phyloP scores from a whole-genome alignment of 2,797 vertebrate species.

The Salarias fasciatus region DNA sequence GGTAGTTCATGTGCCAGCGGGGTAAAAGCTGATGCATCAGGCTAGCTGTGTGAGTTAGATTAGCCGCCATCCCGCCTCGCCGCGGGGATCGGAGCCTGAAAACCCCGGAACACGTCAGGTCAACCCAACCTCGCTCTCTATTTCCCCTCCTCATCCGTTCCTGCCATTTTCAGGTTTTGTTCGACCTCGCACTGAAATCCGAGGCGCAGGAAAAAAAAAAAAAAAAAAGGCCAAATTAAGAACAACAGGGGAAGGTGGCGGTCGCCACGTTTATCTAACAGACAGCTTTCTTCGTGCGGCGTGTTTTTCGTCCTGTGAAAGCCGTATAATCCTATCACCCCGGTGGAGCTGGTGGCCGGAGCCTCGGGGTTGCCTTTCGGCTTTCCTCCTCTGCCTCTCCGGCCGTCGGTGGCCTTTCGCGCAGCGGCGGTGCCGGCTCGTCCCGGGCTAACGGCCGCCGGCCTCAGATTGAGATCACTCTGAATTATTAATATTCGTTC shows the following conservation, averaged over 20 bases:
- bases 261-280: too few relatives aligned
- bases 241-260: slow-evolving; percentile 1
- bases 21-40: slow-evolving; percentile 51
- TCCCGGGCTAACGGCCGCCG: slow-evolving; percentile 66
- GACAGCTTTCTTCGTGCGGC: too few relatives aligned
- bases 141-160: slow-evolving; percentile 33
- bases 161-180: slow-evolving; percentile 34
- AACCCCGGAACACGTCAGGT: slow-evolving; percentile 26
- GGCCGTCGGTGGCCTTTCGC: slow-evolving; percentile 66
- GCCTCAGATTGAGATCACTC: slow-evolving; percentile 68
- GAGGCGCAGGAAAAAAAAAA: slow-evolving; percentile 8
- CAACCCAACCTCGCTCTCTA: slow-evolving; percentile 37
- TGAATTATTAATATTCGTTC: slow-evolving; percentile 81
- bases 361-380: slow-evolving; percentile 62
- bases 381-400: slow-evolving; percentile 48
- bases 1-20: slow-evolving; percentile 51
- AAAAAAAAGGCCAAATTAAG: slow-evolving; percentile 21
- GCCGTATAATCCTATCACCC: slow-evolving; percentile 38
- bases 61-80: slow-evolving; percentile 54
- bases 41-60: slow-evolving; percentile 62
- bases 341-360: slow-evolving; percentile 51
- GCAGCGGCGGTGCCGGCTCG: slow-evolving; percentile 68
- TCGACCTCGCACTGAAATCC: slow-evolving; percentile 22
- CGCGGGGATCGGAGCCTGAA: slow-evolving; percentile 43
- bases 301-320: slow-evolving; percentile 35